Conservation (phyloP, 2,888 invertebrate species). For the Cephus pulcher region DNA sequence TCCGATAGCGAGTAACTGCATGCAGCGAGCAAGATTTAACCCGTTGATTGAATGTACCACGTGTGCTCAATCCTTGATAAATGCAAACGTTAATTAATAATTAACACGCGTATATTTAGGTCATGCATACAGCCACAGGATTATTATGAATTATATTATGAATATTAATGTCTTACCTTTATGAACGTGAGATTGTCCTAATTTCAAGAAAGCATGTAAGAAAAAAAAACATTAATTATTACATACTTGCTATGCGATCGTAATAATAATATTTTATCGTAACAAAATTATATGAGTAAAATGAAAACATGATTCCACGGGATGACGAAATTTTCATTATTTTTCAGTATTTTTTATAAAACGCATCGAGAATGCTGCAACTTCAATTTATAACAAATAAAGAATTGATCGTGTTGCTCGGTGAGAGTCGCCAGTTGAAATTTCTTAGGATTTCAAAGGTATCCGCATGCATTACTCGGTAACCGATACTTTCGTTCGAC, state of each 20-base stretch:
- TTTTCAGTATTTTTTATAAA: too few species aligned
- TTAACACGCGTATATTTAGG: background rate
- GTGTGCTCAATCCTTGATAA: background rate
- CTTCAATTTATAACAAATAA: background rate
- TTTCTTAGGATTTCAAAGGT: background rate
- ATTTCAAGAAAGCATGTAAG: slow-evolving; percentile 16
- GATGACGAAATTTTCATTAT: too few species aligned
- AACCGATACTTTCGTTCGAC: background rate
- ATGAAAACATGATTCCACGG: background rate
- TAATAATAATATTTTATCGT: too few species aligned
- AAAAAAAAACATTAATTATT: slow-evolving; percentile 26
- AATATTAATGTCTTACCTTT: slow-evolving; percentile 69
- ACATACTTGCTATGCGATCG: background rate
- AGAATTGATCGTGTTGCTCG: background rate
- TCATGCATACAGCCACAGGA: background rate
- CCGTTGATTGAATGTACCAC: slow-evolving; percentile 22
- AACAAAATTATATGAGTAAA: background rate
- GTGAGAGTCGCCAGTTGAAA: background rate
- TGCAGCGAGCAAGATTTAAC: slow-evolving; percentile 11
- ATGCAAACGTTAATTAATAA: background rate
- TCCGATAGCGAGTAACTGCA: slow-evolving; percentile 13
- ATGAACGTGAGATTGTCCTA: slow-evolving; percentile 80
- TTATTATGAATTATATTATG: background rate
- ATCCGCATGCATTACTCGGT: background rate
- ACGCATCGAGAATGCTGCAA: too few species aligned